Conservation (phyloP, 1,140 invertebrate species). For the Marisa cornuarietis region DNA sequence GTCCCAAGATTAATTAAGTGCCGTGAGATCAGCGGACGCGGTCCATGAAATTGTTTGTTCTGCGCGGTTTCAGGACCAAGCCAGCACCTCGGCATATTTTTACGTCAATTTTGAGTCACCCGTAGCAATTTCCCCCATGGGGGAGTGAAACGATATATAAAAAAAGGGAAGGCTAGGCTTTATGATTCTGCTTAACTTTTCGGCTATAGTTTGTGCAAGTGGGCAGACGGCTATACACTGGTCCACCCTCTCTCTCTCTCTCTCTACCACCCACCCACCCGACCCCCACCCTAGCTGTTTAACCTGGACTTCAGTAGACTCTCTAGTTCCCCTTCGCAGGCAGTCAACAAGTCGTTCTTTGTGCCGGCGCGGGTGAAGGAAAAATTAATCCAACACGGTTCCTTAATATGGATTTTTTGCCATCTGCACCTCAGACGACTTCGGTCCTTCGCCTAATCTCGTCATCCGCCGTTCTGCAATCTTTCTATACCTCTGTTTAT, state of each 20-base stretch:
- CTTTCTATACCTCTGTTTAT: no score
- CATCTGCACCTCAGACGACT: not conserved
- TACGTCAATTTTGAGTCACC: slow-evolving; percentile 7
- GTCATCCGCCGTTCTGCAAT: not conserved
- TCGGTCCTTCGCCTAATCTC: not conserved
- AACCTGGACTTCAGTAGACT: not conserved
- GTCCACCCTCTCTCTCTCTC: slow-evolving; percentile 1
- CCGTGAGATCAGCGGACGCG: slow-evolving; percentile 6
- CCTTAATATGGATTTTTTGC: not conserved
- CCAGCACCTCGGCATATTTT: not conserved
- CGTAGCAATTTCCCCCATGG: not conserved
- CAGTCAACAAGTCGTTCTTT: not conserved
- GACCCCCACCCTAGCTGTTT: not conserved
- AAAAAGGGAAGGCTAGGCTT: not conserved
- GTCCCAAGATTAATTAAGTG: slow-evolving; percentile 16
- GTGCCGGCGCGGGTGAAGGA: slow-evolving; percentile 2
- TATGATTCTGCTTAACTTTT: not conserved
- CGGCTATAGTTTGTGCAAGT: not conserved
- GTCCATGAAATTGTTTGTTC: slow-evolving; percentile 17
- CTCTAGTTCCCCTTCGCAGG: not conserved
- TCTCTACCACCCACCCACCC: not conserved
- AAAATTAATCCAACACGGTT: not conserved
- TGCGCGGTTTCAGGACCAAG: not conserved
- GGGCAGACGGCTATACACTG: not conserved
- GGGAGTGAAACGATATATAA: not conserved